These are phyloP conservation scores for Pygmarrhopalites habei DNA, from an alignment of 1,140 invertebrate species.

Conservation along the genomic window DNA sequence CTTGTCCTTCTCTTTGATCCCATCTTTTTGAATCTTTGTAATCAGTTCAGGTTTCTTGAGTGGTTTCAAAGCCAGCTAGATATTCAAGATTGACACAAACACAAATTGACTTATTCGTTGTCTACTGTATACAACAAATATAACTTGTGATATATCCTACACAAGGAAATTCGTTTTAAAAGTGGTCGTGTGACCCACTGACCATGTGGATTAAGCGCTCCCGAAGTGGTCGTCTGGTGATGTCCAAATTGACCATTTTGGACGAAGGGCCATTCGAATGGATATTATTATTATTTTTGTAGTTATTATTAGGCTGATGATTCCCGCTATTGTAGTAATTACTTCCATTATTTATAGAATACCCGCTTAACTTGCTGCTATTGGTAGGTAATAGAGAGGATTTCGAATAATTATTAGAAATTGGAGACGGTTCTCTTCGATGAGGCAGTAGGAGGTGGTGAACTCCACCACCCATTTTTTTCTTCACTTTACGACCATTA, in stretches of 20 bases:
- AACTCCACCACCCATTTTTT: slow-evolving; percentile 48
- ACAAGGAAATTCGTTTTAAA: too few species aligned
- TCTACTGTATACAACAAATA: too few species aligned
- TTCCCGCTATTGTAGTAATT: slow-evolving; percentile 44
- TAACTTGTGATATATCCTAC: too few species aligned
- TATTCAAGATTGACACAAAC: too few species aligned
- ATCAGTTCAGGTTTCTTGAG: slow-evolving; percentile 87
- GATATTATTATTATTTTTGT: slow-evolving; percentile 6
- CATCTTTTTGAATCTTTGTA: slow-evolving; percentile 72
- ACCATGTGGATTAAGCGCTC: too few species aligned
- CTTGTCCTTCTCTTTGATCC: slow-evolving; percentile 73
- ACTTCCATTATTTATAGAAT: slow-evolving; percentile 44
- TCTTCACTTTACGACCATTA: slow-evolving; percentile 74
- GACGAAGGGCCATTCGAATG: neutral
- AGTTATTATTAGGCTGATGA: slow-evolving; percentile 40
- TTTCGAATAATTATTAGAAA: slow-evolving; percentile 25
- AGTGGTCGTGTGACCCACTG: too few species aligned
- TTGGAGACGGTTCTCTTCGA: slow-evolving; percentile 40
- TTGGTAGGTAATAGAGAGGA: slow-evolving; percentile 17
- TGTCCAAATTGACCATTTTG: slow-evolving; percentile 19
- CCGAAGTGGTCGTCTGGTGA: slow-evolving; percentile 30
- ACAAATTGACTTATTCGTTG: too few species aligned
- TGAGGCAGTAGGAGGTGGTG: slow-evolving; percentile 41
- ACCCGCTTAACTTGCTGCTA: slow-evolving; percentile 38
- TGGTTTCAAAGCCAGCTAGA: slow-evolving; percentile 80